These are phyloP conservation scores for Lacerta bilineata DNA, from an alignment of 2,797 vertebrate genomes.

Conservation along the genomic window DNA sequence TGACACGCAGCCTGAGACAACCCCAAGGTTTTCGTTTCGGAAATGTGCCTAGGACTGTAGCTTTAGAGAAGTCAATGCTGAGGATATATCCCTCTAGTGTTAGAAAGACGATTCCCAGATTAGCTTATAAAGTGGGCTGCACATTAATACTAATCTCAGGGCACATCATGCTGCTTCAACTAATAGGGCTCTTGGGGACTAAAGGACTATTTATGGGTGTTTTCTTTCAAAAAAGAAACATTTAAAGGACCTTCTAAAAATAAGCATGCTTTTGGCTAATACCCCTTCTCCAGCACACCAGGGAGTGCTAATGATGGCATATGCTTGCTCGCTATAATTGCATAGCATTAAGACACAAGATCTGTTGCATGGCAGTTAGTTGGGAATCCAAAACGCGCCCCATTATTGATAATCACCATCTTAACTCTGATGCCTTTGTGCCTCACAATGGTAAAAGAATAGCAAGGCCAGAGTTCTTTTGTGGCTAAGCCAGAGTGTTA, in stretches of 20 bases:
- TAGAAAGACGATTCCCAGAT: slow-evolving; percentile 1
- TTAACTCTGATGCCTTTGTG: neutral
- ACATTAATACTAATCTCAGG: slow-evolving; percentile 23
- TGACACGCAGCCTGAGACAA: neutral
- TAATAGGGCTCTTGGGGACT: slow-evolving; percentile 34
- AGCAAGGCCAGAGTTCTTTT: neutral
- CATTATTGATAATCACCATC: neutral
- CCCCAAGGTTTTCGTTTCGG: neutral
- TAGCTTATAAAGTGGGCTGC: slow-evolving; percentile 12
- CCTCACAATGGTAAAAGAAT: neutral
- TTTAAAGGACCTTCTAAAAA: slow-evolving; percentile 26
- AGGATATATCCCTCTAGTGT: neutral
- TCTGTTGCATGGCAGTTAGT: neutral
- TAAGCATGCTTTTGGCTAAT: slow-evolving; percentile 24
- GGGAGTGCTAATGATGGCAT: slow-evolving; percentile 13
- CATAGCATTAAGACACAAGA: neutral
- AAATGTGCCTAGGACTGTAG: neutral
- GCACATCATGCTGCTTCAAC: slow-evolving; percentile 16
- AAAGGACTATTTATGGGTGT: slow-evolving; percentile 10
- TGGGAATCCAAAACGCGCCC: slow-evolving; percentile 8
- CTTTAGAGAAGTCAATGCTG: neutral
- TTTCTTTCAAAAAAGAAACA: slow-evolving; percentile 3
- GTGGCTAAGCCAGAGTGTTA: neutral
- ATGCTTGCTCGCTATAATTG: neutral
- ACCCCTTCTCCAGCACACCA: neutral